Evolutionary conservation across 2,113 vertebrate species (phyloP).

Genomic region (Sula dactylatra): DNA sequence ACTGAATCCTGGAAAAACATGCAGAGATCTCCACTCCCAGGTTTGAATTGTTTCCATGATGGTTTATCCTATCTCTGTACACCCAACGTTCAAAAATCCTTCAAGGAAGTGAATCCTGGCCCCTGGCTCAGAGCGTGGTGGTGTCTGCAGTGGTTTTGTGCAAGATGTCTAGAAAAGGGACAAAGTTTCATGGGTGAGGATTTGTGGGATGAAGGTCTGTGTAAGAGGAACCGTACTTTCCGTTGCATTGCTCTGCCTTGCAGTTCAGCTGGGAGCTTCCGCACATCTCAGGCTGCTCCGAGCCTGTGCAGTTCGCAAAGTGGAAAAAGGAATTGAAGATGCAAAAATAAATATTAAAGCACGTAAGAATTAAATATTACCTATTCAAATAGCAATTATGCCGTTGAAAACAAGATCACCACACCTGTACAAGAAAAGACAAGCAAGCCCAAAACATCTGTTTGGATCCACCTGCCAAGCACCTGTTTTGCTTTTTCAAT

Average conservation of each 20-base stretch:
- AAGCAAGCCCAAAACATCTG: slow-evolving; percentile 93
- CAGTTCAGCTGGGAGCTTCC: slow-evolving; percentile 1
- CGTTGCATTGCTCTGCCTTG: not conserved
- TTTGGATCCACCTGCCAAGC: slow-evolving; percentile 97
- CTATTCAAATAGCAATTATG: slow-evolving; percentile 96
- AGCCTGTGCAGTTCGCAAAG: slow-evolving; percentile 24
- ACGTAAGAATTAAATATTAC: slow-evolving; percentile 91
- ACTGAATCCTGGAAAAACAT: not conserved
- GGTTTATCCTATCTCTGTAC: not conserved
- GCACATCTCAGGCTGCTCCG: slow-evolving; percentile 7
- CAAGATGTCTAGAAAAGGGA: not conserved
- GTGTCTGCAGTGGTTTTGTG: not conserved
- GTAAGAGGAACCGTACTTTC: not conserved
- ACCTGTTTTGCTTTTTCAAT: slow-evolving; percentile 97
- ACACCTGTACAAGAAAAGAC: slow-evolving; percentile 95
- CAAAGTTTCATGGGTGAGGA: not conserved
- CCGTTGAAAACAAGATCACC: slow-evolving; percentile 87
- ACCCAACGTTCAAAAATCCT: not conserved
- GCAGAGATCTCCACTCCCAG: not conserved
- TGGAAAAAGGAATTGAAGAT: slow-evolving; percentile 71
- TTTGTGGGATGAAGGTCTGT: not conserved
- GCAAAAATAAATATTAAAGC: slow-evolving; percentile 97
- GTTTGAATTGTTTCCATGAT: not conserved
- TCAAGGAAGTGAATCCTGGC: not conserved
- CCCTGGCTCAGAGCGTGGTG: rapidly evolving